Evolutionary conservation across 2,797 vertebrate species (phyloP).

Genomic region (Ara ararauna): DNA sequence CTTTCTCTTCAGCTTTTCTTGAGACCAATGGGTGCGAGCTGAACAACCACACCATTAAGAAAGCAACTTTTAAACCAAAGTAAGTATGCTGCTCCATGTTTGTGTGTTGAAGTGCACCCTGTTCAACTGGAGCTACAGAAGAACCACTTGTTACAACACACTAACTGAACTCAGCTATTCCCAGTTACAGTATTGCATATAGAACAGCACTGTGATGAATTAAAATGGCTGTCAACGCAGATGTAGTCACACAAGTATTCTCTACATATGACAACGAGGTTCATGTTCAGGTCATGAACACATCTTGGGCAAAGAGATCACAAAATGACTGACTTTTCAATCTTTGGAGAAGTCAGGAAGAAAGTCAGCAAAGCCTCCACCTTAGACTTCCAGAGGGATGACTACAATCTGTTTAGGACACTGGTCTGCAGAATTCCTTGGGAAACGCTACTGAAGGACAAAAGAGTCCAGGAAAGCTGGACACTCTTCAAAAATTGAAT

Average conservation of each 20-base stretch:
- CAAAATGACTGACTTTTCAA: not conserved
- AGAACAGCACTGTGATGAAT: not conserved
- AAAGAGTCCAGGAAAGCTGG: not conserved
- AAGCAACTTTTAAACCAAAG: not conserved
- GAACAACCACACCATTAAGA: not conserved
- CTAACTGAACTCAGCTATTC: not conserved
- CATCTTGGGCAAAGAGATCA: not conserved
- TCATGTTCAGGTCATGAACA: not conserved
- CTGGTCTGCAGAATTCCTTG: not conserved
- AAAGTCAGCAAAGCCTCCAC: not conserved
- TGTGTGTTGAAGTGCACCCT: not conserved
- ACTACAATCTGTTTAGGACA: not conserved
- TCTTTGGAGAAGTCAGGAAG: not conserved
- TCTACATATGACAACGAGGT: not conserved
- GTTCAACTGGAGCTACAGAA: not conserved
- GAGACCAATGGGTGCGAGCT: not conserved
- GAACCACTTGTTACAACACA: not conserved
- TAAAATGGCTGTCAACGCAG: not conserved
- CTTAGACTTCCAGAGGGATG: not conserved
- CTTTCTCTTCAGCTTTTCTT: not conserved
- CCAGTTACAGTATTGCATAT: accelerated
- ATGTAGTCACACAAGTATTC: not conserved
- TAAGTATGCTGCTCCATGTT: not conserved
- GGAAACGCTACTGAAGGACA: not conserved
- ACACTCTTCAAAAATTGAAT: not conserved